These are phyloP conservation scores for Xanthostigma xanthostigma DNA, from an alignment of 2,888 invertebrate species.

Conservation along the genomic window DNA sequence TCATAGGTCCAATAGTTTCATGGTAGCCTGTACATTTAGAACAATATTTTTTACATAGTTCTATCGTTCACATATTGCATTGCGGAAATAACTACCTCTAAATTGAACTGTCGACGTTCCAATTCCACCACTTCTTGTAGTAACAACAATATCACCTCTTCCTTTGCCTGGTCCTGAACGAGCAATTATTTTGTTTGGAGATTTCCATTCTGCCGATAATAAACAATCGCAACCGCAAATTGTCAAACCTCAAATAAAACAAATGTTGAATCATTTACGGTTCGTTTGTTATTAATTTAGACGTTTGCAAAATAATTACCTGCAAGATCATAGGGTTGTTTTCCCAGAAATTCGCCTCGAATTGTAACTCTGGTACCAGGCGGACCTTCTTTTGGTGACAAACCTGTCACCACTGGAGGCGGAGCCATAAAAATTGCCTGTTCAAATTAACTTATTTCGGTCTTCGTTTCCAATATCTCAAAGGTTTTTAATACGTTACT, in stretches of 20 bases:
- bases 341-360: constrained; percentile 89
- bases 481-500: no score
- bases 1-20: constrained; percentile 82
- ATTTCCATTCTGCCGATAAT: constrained; percentile 95
- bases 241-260: constrained; percentile 52
- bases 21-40: constrained; percentile 44
- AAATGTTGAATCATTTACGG: neutral
- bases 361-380: constrained; percentile 92
- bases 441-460: neutral
- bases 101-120: constrained; percentile 85
- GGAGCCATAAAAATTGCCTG: constrained; percentile 39
- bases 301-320: constrained; percentile 35
- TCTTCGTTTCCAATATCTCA: no score
- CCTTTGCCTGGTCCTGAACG: constrained; percentile 86
- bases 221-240: constrained; percentile 95
- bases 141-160: constrained; percentile 81
- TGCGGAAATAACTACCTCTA: constrained; percentile 36
- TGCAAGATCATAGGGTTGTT: constrained; percentile 67
- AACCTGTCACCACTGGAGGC: constrained; percentile 83
- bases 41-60: neutral
- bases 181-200: constrained; percentile 91
- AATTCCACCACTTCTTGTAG: constrained; percentile 70
- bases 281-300: neutral
- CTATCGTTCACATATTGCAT: neutral
- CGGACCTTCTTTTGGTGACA: constrained; percentile 96